Evolutionary conservation across 1,140 invertebrate genomes (phyloP).

Genomic region (Trichonephila inaurata): DNA sequence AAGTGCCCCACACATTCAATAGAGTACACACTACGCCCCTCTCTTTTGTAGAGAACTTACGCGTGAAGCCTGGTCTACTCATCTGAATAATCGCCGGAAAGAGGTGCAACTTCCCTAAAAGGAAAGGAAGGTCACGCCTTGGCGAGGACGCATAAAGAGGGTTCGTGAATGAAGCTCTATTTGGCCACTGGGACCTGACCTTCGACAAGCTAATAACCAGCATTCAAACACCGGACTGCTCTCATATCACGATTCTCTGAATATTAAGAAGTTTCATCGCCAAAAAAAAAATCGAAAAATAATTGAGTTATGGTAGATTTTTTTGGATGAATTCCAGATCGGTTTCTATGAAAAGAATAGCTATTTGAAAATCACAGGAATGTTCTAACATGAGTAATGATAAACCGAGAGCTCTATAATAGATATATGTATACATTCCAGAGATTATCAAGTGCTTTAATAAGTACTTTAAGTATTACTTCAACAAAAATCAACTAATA

Average conservation of each 20-base stretch:
- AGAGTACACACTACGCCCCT: constrained; percentile 25
- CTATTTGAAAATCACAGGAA: background rate
- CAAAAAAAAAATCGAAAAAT: background rate
- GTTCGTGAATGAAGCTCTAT: background rate
- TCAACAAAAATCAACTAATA: no score
- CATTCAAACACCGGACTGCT: background rate
- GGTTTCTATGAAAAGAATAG: background rate
- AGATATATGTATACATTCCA: no score
- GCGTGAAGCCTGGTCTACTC: constrained; percentile 12
- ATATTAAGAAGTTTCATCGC: background rate
- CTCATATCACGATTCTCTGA: background rate
- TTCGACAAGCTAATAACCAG: constrained; percentile 35
- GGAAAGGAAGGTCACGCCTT: constrained; percentile 61
- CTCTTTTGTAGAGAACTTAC: background rate
- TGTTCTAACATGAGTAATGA: background rate
- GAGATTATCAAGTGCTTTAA: no score
- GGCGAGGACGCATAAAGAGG: background rate
- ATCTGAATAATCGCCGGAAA: constrained; percentile 60
- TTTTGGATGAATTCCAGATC: no score
- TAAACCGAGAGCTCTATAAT: background rate
- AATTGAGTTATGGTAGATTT: no score
- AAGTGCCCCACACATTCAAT: background rate
- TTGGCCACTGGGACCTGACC: constrained; percentile 47
- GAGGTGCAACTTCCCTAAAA: background rate
- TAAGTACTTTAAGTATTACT: no score